phyloP scores from a whole-genome alignment of 1,140 invertebrate genomes.

The Hylaeus volcanicus region DNA sequence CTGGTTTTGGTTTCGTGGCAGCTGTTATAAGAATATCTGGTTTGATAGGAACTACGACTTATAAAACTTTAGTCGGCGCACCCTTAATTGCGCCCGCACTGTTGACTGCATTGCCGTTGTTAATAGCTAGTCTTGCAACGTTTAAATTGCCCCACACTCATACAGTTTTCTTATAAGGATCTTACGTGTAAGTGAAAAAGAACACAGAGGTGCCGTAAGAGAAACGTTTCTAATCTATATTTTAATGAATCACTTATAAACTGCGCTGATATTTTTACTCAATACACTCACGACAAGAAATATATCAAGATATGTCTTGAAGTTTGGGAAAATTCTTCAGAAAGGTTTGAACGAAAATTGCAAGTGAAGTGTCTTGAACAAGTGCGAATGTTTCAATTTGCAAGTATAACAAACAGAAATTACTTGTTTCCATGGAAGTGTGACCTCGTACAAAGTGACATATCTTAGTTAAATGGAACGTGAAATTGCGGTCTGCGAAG shows the following conservation, averaged over 20 bases:
- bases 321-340: neutral
- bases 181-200: constrained; percentile 9
- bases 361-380: constrained; percentile 40
- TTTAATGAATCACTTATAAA: constrained; percentile 22
- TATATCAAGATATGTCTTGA: constrained; percentile 12
- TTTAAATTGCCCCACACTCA: constrained; percentile 75
- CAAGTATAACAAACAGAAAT: constrained; percentile 25
- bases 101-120: constrained; percentile 68
- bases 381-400: constrained; percentile 10
- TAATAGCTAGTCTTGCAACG: constrained; percentile 72
- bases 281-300: constrained; percentile 18
- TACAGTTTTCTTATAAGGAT: constrained; percentile 73
- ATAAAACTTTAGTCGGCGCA: constrained; percentile 70
- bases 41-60: constrained; percentile 72
- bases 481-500: constrained; percentile 24
- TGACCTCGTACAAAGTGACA: constrained; percentile 57
- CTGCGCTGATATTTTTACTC: constrained; percentile 28
- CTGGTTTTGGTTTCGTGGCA: constrained; percentile 74
- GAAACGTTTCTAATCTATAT: constrained; percentile 37
- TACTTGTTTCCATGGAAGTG: constrained; percentile 35
- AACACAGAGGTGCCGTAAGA: neutral
- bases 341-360: neutral
- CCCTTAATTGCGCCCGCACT: constrained; percentile 72
- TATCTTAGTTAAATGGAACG: constrained; percentile 43
- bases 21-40: constrained; percentile 72